These are phyloP conservation scores for Thereva nobilitata DNA, from an alignment of 2,888 invertebrate species.

Conservation along the genomic window DNA sequence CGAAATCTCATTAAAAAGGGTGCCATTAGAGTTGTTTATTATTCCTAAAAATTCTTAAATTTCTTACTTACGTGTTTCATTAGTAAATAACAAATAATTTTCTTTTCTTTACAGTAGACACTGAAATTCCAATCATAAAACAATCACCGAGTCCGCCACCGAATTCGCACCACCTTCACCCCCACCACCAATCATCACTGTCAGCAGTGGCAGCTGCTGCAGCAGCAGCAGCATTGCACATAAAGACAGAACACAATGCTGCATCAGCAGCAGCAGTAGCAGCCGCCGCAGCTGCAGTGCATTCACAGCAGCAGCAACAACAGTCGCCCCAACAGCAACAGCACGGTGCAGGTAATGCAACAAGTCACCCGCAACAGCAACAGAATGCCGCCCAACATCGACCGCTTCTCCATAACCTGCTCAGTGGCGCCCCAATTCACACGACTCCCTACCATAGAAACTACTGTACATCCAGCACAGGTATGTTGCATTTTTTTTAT, in stretches of 20 bases:
- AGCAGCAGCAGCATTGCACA: conserved; percentile 49
- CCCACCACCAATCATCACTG: conserved; percentile 48
- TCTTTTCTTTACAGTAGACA: conserved; percentile 50
- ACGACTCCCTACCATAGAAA: conserved; percentile 58
- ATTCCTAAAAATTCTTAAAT: too few species aligned
- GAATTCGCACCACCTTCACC: conserved; percentile 50
- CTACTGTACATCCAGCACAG: conserved; percentile 59
- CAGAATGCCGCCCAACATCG: conserved; percentile 53
- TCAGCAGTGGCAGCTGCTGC: conserved; percentile 43
- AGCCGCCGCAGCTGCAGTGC: conserved; percentile 40
- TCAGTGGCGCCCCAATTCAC: conserved; percentile 58
- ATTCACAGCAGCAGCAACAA: conserved; percentile 44
- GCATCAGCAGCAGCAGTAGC: conserved; percentile 50
- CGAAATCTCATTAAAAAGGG: too few species aligned
- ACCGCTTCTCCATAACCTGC: conserved; percentile 57
- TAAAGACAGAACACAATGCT: conserved; percentile 53
- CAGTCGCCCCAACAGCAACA: conserved; percentile 43
- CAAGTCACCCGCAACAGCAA: conserved; percentile 51
- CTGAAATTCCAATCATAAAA: conserved; percentile 59
- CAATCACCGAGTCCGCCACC: conserved; percentile 59
- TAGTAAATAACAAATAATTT: conserved; percentile 1
- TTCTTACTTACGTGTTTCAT: too few species aligned
- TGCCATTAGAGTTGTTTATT: too few species aligned
- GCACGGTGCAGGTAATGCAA: conserved; percentile 24
- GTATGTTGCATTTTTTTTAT: conserved; percentile 46